Percentiles rank a stretch among this genome's conserved stretches.
These are phyloP conservation scores for Ichneumoninae sp. DNA, from an alignment of 2,888 invertebrate genomes.

Conservation along the genomic window DNA sequence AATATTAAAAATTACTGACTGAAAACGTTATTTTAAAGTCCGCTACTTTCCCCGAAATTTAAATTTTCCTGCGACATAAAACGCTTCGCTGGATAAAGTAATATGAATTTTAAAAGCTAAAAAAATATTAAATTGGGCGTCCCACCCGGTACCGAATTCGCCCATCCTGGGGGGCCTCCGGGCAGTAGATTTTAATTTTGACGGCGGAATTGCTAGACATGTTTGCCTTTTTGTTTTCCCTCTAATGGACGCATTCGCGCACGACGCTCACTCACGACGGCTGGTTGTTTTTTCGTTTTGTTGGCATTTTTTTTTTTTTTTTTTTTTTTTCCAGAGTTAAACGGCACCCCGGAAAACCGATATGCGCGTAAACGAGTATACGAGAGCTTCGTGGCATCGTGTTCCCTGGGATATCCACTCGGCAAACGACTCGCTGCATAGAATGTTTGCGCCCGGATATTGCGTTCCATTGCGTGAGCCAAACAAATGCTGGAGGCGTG, in stretches of 20 bases:
- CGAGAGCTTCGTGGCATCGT: background rate
- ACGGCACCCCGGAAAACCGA: slow-evolving; percentile 9
- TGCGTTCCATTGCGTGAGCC: slow-evolving; percentile 28
- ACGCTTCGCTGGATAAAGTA: no score
- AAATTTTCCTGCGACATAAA: no score
- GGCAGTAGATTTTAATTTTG: background rate
- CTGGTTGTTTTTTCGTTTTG: background rate
- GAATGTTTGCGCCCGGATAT: slow-evolving; percentile 35
- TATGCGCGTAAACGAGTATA: slow-evolving; percentile 7
- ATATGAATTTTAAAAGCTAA: no score
- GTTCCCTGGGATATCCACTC: background rate
- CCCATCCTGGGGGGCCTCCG: no score
- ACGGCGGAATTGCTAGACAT: no score
- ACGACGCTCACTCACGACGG: background rate
- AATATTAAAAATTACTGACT: no score
- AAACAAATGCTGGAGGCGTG: background rate
- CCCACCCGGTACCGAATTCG: no score
- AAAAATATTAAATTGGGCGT: no score
- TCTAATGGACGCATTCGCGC: background rate
- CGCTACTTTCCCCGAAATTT: no score
- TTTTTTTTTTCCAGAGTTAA: background rate
- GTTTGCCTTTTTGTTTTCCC: background rate
- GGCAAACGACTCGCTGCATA: background rate
- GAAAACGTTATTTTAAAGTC: no score
- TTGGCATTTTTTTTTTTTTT: background rate